Evolutionary conservation across 2,888 invertebrate genomes (phyloP).

Genomic region (Cheilosia vulpina): DNA sequence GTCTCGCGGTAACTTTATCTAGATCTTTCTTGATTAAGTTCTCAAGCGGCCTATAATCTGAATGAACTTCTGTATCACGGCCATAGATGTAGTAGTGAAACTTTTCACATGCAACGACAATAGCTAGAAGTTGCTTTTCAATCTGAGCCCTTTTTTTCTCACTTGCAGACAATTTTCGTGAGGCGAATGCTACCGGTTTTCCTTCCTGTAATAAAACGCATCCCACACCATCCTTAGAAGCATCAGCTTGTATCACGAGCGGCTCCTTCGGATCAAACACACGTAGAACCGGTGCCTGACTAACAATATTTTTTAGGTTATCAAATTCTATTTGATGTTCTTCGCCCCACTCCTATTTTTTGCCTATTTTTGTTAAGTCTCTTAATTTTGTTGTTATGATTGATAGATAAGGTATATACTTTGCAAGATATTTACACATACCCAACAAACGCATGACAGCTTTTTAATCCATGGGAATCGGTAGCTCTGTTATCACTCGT

Average conservation of each 20-base stretch:
- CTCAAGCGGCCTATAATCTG: slow-evolving; percentile 80
- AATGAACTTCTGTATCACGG: slow-evolving; percentile 73
- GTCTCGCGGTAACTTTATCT: slow-evolving; percentile 70
- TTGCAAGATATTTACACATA: slow-evolving; percentile 71
- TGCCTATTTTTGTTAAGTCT: slow-evolving; percentile 56
- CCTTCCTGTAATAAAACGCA: slow-evolving; percentile 77
- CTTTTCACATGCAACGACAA: slow-evolving; percentile 61
- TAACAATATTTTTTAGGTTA: slow-evolving; percentile 39
- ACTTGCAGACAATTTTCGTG: slow-evolving; percentile 77
- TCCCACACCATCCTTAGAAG: slow-evolving; percentile 25
- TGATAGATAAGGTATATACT: slow-evolving; percentile 74
- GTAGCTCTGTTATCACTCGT: slow-evolving; percentile 62
- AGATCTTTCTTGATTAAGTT: slow-evolving; percentile 77
- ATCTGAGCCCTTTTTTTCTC: slow-evolving; percentile 81
- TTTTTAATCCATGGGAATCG: slow-evolving; percentile 44
- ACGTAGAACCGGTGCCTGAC: slow-evolving; percentile 30
- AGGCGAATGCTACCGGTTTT: slow-evolving; percentile 79
- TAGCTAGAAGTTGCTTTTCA: slow-evolving; percentile 81
- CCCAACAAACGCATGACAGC: slow-evolving; percentile 65
- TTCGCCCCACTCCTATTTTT: slow-evolving; percentile 58
- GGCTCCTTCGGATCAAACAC: slow-evolving; percentile 32
- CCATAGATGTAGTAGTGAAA: slow-evolving; percentile 68
- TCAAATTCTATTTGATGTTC: slow-evolving; percentile 63
- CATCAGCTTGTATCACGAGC: slow-evolving; percentile 11
- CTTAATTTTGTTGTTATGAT: slow-evolving; percentile 51